phyloP scores from a whole-genome alignment of 2,888 invertebrate genomes.

The Amiota mariae region DNA sequence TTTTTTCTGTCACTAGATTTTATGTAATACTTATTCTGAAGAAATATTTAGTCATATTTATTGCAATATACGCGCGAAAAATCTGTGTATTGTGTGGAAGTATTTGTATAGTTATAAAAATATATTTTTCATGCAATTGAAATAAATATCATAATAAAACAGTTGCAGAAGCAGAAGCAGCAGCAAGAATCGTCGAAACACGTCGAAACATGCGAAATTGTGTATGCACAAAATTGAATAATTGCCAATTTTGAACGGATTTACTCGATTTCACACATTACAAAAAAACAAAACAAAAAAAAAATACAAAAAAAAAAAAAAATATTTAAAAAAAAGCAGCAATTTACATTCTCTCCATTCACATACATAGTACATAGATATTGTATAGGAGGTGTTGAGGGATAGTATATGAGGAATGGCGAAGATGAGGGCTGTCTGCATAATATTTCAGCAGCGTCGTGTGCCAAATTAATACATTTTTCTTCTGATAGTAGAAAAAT shows the following conservation, averaged over 20 bases:
- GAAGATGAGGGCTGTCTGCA: slow-evolving; percentile 31
- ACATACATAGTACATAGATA: too few relatives aligned
- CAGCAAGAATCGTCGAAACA: too few relatives aligned
- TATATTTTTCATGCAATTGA: slow-evolving; percentile 18
- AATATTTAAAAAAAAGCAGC: too few relatives aligned
- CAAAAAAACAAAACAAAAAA: slow-evolving; percentile 2
- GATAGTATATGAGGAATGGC: neutral
- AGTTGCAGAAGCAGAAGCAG: slow-evolving; percentile 4
- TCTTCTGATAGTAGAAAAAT: neutral
- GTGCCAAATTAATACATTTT: slow-evolving; percentile 60
- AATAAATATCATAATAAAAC: slow-evolving; percentile 14
- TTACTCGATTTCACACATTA: slow-evolving; percentile 55
- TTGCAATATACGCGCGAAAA: neutral
- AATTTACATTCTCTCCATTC: neutral
- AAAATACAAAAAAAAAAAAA: slow-evolving; percentile 16
- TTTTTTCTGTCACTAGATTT: neutral
- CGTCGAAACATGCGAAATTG: slow-evolving; percentile 46
- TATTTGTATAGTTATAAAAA: neutral
- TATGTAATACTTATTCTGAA: neutral
- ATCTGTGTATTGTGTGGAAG: neutral
- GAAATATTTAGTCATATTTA: neutral
- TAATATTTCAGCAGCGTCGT: slow-evolving; percentile 49
- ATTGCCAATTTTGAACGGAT: slow-evolving; percentile 66
- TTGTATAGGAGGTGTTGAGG: too few relatives aligned
- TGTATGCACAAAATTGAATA: slow-evolving; percentile 62